Percentiles rank a stretch among this genome's conserved stretches.
phyloP scores from a whole-genome alignment of 2,797 vertebrate genomes.

The Phrynocephalus forsythii region DNA sequence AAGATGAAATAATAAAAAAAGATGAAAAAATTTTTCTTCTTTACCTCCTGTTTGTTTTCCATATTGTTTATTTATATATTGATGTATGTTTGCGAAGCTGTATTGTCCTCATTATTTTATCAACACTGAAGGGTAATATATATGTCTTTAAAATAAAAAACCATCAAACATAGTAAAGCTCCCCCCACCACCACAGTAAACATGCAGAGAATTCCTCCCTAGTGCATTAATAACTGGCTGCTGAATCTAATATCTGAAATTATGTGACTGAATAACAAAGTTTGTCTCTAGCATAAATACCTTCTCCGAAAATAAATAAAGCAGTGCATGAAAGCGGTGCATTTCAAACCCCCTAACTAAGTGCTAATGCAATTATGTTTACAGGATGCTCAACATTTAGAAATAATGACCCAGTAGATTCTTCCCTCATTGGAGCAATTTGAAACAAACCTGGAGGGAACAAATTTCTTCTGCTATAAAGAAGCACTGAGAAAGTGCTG shows the following conservation, averaged over 20 bases:
- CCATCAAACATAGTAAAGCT: background rate
- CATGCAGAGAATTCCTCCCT: background rate
- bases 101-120: background rate
- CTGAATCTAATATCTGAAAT: conserved; percentile 36
- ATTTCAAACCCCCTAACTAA: conserved; percentile 35
- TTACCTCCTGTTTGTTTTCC: background rate
- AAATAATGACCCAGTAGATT: conserved; percentile 61
- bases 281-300: conserved; percentile 10
- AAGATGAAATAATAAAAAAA: background rate
- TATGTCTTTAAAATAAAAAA: background rate
- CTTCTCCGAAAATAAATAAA: conserved; percentile 36
- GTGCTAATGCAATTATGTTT: conserved; percentile 42
- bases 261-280: background rate
- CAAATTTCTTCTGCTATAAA: conserved; percentile 33
- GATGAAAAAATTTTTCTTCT: background rate
- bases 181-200: background rate
- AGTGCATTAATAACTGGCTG: conserved; percentile 31
- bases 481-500: conserved; percentile 39
- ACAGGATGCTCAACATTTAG: conserved; percentile 49
- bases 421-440: conserved; percentile 48
- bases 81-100: background rate
- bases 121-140: background rate
- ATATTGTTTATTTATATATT: background rate
- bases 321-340: background rate
- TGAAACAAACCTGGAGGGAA: background rate